phyloP scores from a whole-genome alignment of 1,140 invertebrate genomes.

The Drosophila watanabei region DNA sequence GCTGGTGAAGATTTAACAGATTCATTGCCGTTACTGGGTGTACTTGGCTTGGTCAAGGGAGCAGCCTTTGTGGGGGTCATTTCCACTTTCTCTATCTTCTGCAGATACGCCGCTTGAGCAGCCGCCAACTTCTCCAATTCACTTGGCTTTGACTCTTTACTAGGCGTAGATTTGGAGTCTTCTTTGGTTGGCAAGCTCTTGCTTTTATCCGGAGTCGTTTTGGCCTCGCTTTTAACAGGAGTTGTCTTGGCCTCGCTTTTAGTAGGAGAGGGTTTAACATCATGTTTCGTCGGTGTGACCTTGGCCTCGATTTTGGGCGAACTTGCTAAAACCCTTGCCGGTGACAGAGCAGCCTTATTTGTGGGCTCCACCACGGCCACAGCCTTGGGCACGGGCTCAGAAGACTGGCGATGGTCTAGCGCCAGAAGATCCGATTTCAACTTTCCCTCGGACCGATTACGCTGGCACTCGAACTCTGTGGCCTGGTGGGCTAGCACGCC shows the following conservation, averaged over 20 bases:
- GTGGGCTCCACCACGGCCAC: constrained; percentile 70
- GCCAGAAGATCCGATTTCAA: constrained; percentile 66
- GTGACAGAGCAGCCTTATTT: constrained; percentile 50
- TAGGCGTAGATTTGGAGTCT: constrained; percentile 10
- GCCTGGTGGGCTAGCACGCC: constrained; percentile 81
- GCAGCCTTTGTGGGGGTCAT: background rate
- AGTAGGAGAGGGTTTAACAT: background rate
- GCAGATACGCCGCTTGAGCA: constrained; percentile 8
- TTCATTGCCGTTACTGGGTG: background rate
- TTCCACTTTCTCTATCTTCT: constrained; percentile 12
- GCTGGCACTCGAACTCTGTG: constrained; percentile 77
- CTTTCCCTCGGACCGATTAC: constrained; percentile 72
- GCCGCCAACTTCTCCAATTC: constrained; percentile 62
- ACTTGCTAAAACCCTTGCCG: constrained; percentile 28
- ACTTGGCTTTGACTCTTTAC: constrained; percentile 16
- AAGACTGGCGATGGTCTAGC: constrained; percentile 31
- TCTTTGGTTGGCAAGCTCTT: constrained; percentile 29
- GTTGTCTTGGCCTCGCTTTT: constrained; percentile 5
- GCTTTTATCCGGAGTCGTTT: constrained; percentile 10
- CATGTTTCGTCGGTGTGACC: background rate
- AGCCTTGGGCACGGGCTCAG: constrained; percentile 42
- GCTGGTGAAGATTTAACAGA: background rate
- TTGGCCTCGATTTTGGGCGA: constrained; percentile 14
- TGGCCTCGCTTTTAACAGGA: constrained; percentile 3
- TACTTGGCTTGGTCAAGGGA: background rate